Conservation (phyloP, 2,888 invertebrate genomes). For the Brachyptera risi region DNA sequence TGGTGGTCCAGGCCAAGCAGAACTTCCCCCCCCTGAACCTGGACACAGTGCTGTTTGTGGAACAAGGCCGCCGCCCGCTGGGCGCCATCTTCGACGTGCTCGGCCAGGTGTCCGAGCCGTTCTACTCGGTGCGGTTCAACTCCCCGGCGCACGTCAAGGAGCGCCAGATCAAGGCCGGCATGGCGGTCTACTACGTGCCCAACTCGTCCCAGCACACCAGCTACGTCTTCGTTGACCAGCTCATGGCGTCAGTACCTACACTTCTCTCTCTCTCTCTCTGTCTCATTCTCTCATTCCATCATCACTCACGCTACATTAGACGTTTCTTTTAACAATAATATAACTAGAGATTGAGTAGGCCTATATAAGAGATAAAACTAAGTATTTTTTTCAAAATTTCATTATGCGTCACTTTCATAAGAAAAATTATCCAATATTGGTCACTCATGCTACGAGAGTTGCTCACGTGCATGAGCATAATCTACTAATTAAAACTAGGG, state of each 20-base stretch:
- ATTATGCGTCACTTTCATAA: no score
- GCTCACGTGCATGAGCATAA: no score
- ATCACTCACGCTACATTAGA: no score
- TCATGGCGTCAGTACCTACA: constrained; percentile 67
- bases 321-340: no score
- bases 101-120: constrained; percentile 79
- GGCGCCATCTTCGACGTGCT: constrained; percentile 89
- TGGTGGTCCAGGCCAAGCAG: constrained; percentile 68
- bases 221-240: constrained; percentile 68
- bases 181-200: constrained; percentile 80
- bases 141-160: constrained; percentile 66
- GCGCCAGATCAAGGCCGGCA: constrained; percentile 61
- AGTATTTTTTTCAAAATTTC: no score
- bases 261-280: no score
- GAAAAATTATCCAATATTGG: no score
- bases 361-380: no score
- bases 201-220: constrained; percentile 68
- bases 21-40: constrained; percentile 73
- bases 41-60: constrained; percentile 84
- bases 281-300: no score
- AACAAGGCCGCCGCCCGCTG: constrained; percentile 68
- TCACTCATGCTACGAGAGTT: no score
- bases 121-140: constrained; percentile 91
- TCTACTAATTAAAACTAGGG: no score
- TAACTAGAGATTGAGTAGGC: no score